A percentile compares a stretch with the other conserved stretches of the same genome.
phyloP scores from a whole-genome alignment of 1,140 invertebrate genomes.

The Drosophila lacteicornis region DNA sequence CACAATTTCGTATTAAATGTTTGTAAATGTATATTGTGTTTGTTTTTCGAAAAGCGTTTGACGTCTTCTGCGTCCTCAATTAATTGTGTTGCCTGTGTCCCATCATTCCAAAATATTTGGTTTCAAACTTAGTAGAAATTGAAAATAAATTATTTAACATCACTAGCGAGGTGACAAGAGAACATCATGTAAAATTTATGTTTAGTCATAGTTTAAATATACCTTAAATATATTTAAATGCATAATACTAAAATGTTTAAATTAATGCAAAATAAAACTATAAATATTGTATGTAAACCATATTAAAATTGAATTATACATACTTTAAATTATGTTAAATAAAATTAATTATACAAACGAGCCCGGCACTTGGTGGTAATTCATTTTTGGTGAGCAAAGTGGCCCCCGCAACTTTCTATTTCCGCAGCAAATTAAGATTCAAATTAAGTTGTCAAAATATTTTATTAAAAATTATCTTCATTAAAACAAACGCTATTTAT shows the following conservation, averaged over 20 bases:
- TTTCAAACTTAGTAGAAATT: conserved; percentile 59
- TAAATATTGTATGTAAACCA: conserved; percentile 81
- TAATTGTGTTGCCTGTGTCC: conserved; percentile 64
- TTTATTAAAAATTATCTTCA: conserved; percentile 13
- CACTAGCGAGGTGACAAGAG: conserved; percentile 53
- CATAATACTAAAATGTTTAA: conserved; percentile 77
- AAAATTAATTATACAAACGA: conserved; percentile 78
- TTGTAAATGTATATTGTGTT: conserved; percentile 39
- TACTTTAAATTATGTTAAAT: conserved; percentile 83
- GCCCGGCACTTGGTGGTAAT: neutral
- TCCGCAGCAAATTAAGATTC: neutral
- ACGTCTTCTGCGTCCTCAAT: conserved; percentile 51
- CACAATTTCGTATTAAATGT: conserved; percentile 29
- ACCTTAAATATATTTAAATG: conserved; percentile 81
- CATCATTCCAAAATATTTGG: conserved; percentile 72
- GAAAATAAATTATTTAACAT: conserved; percentile 54
- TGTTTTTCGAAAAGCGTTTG: conserved; percentile 29
- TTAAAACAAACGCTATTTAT: conserved; percentile 20
- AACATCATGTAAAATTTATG: conserved; percentile 75
- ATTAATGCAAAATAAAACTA: conserved; percentile 69
- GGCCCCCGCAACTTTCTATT: neutral
- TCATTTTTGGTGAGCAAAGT: too few relatives aligned
- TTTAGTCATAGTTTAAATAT: conserved; percentile 84
- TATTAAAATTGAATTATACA: conserved; percentile 80
- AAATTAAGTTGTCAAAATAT: neutral